Conservation (phyloP, 2,888 invertebrate genomes). For the Apodemia mormo region DNA sequence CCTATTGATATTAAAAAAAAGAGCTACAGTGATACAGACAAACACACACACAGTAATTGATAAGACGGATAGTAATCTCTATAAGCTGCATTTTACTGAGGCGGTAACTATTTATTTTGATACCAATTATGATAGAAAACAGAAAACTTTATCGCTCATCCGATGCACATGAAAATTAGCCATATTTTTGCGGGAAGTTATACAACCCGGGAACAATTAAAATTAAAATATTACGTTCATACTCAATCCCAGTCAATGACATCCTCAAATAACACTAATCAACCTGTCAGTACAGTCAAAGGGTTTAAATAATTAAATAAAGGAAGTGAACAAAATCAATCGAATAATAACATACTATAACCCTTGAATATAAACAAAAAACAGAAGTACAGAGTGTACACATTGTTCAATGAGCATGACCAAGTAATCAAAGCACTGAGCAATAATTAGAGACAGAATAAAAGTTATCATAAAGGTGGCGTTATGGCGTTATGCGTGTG, state of each 20-base stretch:
- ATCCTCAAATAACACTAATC: neutral
- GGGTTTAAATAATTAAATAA: slow-evolving; percentile 11
- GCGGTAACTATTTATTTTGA: no score
- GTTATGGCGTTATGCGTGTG: slow-evolving; percentile 59
- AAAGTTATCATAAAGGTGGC: slow-evolving; percentile 67
- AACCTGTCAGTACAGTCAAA: slow-evolving; percentile 5
- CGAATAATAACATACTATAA: slow-evolving; percentile 10
- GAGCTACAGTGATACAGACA: no score
- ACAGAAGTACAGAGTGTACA: slow-evolving; percentile 13
- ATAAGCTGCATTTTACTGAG: no score
- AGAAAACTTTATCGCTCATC: no score
- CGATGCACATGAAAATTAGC: no score
- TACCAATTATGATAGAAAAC: no score
- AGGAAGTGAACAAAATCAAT: slow-evolving; percentile 17
- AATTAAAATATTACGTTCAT: neutral
- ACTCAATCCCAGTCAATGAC: neutral
- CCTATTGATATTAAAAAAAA: no score
- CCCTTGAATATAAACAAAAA: slow-evolving; percentile 16
- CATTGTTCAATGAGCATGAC: slow-evolving; percentile 28
- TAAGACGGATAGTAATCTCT: no score
- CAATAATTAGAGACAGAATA: slow-evolving; percentile 64
- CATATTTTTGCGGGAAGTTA: neutral
- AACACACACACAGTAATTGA: no score
- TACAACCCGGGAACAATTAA: neutral
- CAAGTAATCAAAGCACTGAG: slow-evolving; percentile 49